Percentiles rank a stretch among this genome's conserved stretches.
Evolutionary conservation across 2,888 invertebrate genomes (phyloP).

Genomic region (Mayetiola destructor): DNA sequence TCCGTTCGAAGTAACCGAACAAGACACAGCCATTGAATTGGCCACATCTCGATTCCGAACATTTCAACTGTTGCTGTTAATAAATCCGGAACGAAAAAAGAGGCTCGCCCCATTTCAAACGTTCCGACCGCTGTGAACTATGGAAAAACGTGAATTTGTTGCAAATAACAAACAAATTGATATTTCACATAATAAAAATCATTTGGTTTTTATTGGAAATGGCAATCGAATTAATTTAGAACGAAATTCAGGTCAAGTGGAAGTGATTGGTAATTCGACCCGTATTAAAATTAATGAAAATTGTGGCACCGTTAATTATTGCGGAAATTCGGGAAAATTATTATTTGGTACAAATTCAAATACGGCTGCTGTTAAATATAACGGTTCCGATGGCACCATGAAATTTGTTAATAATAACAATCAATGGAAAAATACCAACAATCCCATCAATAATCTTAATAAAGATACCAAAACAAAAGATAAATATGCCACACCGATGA

Average conservation of each 20-base stretch:
- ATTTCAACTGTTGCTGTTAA: too few relatives aligned
- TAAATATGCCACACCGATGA: neutral
- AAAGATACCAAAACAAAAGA: too few relatives aligned
- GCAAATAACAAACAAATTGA: slow-evolving; percentile 32
- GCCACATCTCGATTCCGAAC: too few relatives aligned
- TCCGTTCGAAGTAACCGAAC: too few relatives aligned
- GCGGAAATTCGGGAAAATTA: slow-evolving; percentile 32
- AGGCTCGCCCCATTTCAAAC: too few relatives aligned
- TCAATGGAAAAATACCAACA: neutral
- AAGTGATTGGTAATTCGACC: slow-evolving; percentile 30
- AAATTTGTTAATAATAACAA: slow-evolving; percentile 28
- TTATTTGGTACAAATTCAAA: slow-evolving; percentile 29
- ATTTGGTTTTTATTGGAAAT: slow-evolving; percentile 31
- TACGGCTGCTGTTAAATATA: slow-evolving; percentile 29
- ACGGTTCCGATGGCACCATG: slow-evolving; percentile 31
- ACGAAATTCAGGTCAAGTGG: slow-evolving; percentile 27
- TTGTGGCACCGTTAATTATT: slow-evolving; percentile 28
- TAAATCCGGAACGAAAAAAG: too few relatives aligned
- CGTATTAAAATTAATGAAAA: slow-evolving; percentile 30
- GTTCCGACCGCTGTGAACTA: too few relatives aligned
- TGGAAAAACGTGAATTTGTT: slow-evolving; percentile 24
- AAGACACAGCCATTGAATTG: too few relatives aligned
- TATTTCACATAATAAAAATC: slow-evolving; percentile 27
- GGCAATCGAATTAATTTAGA: slow-evolving; percentile 31
- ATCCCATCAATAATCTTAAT: neutral